Evolutionary conservation across 1,140 invertebrate species (phyloP).

Genomic region (Archivesica marissinica): DNA sequence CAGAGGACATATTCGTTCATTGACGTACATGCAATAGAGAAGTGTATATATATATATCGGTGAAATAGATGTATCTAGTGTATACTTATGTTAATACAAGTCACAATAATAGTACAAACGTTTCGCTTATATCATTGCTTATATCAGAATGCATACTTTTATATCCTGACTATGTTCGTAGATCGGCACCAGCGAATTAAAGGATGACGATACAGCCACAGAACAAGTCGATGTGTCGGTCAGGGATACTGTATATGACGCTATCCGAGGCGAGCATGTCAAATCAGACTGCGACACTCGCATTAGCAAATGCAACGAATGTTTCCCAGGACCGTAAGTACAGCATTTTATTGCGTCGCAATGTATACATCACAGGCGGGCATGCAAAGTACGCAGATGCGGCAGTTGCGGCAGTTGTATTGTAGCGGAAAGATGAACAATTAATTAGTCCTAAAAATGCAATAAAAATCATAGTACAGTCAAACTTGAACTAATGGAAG

Average conservation of each 20-base stretch:
- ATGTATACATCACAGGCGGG: neutral
- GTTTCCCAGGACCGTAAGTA: slow-evolving; percentile 1
- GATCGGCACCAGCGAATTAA: neutral
- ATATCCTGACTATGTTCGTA: neutral
- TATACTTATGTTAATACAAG: neutral
- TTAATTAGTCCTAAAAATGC: no score
- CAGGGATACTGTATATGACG: neutral
- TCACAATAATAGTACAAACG: neutral
- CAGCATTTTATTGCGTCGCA: neutral
- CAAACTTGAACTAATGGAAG: no score
- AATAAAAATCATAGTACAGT: no score
- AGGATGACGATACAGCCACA: neutral
- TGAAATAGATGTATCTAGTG: neutral
- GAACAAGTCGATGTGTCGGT: neutral
- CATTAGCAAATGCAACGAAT: neutral
- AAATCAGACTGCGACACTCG: neutral
- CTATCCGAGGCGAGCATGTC: neutral
- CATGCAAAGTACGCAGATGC: neutral
- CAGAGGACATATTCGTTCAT: no score
- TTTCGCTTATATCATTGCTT: neutral
- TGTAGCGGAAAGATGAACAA: neutral
- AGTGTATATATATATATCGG: neutral
- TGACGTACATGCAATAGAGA: no score
- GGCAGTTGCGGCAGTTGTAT: neutral
- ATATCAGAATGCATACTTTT: neutral